phyloP scores from a whole-genome alignment of 1,140 invertebrate species.

The Plodia interpunctella region DNA sequence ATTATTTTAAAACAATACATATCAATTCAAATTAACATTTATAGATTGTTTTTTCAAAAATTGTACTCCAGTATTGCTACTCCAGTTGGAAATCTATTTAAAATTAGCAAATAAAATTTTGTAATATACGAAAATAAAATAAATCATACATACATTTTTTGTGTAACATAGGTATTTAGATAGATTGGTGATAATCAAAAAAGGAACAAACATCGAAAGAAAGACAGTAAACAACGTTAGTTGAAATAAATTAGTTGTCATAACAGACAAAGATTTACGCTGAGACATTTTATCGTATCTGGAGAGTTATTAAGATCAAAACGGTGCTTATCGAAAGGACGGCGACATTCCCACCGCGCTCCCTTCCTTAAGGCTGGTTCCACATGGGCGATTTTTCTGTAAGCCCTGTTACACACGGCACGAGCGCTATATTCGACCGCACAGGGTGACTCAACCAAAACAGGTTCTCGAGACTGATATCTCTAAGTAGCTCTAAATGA shows the following conservation, averaged over 20 bases:
- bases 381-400: neutral
- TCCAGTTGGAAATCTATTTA: no score
- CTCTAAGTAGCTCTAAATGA: neutral
- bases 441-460: neutral
- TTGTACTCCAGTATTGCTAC: no score
- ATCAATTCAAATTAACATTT: no score
- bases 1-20: no score
- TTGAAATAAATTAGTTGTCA: conserved; percentile 4
- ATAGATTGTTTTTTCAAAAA: no score
- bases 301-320: conserved; percentile 9
- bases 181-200: no score
- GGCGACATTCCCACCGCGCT: neutral
- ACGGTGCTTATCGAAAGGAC: conserved; percentile 5
- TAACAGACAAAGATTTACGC: conserved; percentile 11
- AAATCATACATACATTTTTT: no score
- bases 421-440: neutral
- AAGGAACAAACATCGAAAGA: neutral
- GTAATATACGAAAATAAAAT: no score
- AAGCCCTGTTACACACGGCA: neutral
- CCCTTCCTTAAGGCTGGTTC: neutral
- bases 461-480: no score
- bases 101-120: no score
- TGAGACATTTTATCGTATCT: conserved; percentile 2
- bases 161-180: no score
- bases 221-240: neutral